Conservation (phyloP, 1,140 invertebrate genomes). For the Lasioglossum albipes region DNA sequence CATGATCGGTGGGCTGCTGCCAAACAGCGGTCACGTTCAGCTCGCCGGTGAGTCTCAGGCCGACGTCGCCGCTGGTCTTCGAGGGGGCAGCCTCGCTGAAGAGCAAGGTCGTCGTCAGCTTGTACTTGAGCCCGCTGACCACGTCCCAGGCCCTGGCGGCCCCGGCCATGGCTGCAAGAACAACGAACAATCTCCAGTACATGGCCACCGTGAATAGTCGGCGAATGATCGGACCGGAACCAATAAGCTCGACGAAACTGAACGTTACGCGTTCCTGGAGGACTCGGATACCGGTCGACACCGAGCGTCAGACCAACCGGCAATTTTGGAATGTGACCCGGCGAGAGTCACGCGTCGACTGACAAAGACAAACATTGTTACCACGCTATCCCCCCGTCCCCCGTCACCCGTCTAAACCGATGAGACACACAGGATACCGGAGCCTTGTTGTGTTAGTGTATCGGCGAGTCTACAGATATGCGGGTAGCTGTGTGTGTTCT, state of each 20-base stretch:
- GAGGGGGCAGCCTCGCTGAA: slow-evolving; percentile 78
- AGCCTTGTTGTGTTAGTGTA: neutral
- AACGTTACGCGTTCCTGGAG: too few relatives aligned
- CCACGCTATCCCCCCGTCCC: slow-evolving; percentile 24
- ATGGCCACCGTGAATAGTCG: slow-evolving; percentile 9
- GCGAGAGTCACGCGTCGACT: slow-evolving; percentile 71
- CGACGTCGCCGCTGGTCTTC: slow-evolving; percentile 81
- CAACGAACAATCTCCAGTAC: slow-evolving; percentile 57
- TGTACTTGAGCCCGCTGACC: slow-evolving; percentile 75
- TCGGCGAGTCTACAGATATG: neutral
- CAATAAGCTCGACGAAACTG: too few relatives aligned
- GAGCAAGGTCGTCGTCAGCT: slow-evolving; percentile 78
- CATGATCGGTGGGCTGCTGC: slow-evolving; percentile 77
- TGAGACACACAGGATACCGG: slow-evolving; percentile 1
- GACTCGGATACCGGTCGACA: too few relatives aligned
- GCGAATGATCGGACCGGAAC: too few relatives aligned
- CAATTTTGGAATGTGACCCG: slow-evolving; percentile 55
- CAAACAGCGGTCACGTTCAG: slow-evolving; percentile 80
- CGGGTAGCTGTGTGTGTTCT: too few relatives aligned
- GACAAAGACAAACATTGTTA: slow-evolving; percentile 66
- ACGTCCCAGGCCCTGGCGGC: slow-evolving; percentile 70
- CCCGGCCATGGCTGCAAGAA: slow-evolving; percentile 72
- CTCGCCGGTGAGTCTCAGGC: slow-evolving; percentile 80
- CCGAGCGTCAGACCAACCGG: too few relatives aligned
- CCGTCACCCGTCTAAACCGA: slow-evolving; percentile 36